A percentile compares a stretch with the other conserved stretches of the same genome.
Conservation (phyloP, 2,888 invertebrate genomes). For the Leptinotarsa haldemani region DNA sequence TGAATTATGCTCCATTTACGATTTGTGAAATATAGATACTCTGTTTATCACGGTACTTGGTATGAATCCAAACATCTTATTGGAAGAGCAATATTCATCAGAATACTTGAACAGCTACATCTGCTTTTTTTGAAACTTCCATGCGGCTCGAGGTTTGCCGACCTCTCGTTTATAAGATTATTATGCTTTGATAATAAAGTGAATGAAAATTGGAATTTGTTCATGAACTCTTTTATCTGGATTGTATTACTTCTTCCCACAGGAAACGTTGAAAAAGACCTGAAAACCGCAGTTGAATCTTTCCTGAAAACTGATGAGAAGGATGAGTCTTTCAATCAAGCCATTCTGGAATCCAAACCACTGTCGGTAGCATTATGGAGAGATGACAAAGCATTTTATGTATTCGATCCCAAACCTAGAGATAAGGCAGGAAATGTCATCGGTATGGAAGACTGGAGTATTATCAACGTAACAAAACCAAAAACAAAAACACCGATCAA, state of each 20-base stretch:
- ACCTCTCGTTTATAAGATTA: too few relatives aligned
- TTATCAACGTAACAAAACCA: conserved; percentile 35
- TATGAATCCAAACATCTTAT: too few relatives aligned
- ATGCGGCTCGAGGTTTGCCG: too few relatives aligned
- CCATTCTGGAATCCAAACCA: conserved; percentile 55
- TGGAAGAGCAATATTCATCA: too few relatives aligned
- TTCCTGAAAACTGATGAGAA: conserved; percentile 43
- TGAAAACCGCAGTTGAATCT: conserved; percentile 45
- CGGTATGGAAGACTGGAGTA: conserved; percentile 60
- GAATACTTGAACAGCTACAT: too few relatives aligned
- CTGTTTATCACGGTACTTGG: too few relatives aligned
- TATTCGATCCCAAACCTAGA: conserved; percentile 62
- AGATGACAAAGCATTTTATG: conserved; percentile 55
- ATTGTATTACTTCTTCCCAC: background rate
- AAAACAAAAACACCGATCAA: conserved; percentile 25
- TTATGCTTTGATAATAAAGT: background rate
- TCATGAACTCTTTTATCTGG: background rate
- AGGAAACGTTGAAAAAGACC: conserved; percentile 48
- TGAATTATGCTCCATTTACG: too few relatives aligned
- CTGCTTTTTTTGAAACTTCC: too few relatives aligned
- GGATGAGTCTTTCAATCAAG: conserved; percentile 41
- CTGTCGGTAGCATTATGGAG: conserved; percentile 60
- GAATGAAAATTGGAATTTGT: background rate
- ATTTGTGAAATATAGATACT: too few relatives aligned
- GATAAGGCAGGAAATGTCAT: conserved; percentile 59